phyloP scores from a whole-genome alignment of 1,140 invertebrate species.

The Batillaria attramentaria region DNA sequence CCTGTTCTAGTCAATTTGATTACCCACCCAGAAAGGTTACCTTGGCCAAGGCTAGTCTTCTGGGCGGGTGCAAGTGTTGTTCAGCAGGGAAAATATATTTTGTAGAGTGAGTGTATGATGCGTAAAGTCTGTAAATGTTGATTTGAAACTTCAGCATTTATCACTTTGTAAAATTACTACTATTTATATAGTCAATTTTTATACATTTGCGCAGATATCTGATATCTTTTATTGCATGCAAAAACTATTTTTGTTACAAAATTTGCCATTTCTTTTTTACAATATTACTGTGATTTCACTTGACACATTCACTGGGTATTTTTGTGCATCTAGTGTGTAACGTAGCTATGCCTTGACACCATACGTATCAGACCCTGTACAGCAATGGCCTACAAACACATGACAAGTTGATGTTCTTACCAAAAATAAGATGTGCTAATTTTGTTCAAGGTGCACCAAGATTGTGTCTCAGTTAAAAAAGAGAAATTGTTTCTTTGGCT shows the following conservation, averaged over 20 bases:
- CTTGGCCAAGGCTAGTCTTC: too few relatives aligned
- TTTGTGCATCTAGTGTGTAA: slow-evolving; percentile 24
- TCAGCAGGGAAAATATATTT: slow-evolving; percentile 38
- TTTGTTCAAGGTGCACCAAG: too few relatives aligned
- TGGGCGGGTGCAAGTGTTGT: too few relatives aligned
- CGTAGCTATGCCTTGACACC: slow-evolving; percentile 14
- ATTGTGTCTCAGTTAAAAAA: too few relatives aligned
- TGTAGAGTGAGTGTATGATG: slow-evolving; percentile 26
- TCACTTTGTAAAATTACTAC: slow-evolving; percentile 36
- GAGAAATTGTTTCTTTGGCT: too few relatives aligned
- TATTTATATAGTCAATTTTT: slow-evolving; percentile 32
- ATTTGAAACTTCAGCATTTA: slow-evolving; percentile 32
- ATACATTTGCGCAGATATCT: slow-evolving; percentile 39
- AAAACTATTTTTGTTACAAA: slow-evolving; percentile 38
- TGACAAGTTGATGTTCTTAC: too few relatives aligned
- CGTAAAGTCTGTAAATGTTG: slow-evolving; percentile 26
- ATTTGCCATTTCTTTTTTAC: slow-evolving; percentile 36
- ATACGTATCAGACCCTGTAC: too few relatives aligned
- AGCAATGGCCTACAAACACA: too few relatives aligned
- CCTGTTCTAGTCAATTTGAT: slow-evolving; percentile 13
- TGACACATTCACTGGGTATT: slow-evolving; percentile 40
- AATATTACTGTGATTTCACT: slow-evolving; percentile 43
- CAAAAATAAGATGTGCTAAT: too few relatives aligned
- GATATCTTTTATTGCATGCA: slow-evolving; percentile 36
- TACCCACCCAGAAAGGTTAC: too few relatives aligned